Base-by-base conservation (phyloP, 2,888 invertebrate genomes). In the Trichacis sp. region DNA sequence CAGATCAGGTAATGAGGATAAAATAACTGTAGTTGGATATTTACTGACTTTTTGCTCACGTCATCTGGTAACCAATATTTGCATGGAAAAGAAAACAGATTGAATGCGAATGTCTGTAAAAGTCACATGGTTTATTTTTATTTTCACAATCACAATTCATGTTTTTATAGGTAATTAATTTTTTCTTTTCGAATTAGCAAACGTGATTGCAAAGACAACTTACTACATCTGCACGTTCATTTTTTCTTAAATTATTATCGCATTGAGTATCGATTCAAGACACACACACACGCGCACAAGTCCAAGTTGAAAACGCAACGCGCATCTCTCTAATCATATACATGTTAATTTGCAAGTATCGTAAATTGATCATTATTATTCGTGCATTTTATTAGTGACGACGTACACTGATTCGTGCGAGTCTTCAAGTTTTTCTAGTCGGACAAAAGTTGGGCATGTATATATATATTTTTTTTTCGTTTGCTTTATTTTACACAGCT, bases 61-160 rank as follows among this genome's bases (percentile, higher is more conserved):
- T n/a, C n/a, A n/a, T n/a, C n/a, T n/a, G n/a, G n/a, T n/a, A n/a
- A n/a, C n/a, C n/a, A n/a, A n/a, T n/a, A n/a, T 24, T 24, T 24
- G 3, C 3, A 24, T 17, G 43, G 2, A 40, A 40, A 24, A 36
- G 19, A 38, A 51, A 57, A 18, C 17, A 64, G 42, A 4, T 43
- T n/a, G 8, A 19, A 15, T 29, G 29, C 36, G 48, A 15, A 18
- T 38, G 33, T n/a, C 42, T 64, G 52, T 51, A 77, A 78, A 71
- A 71, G 65, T 74, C 71, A 71, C 66, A 62, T 72, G 61, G 47
- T 78, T 78, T 77, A 77, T 76, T 78, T 76, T 74, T 75, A 76
- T 73, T 77, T 77, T 76, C 74, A 76, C 79, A 71, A 75, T 78
- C 78, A 77, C 77, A 78, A 76, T 76, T 64, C n/a, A n/a, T n/a